A percentile compares a stretch with the other conserved stretches of the same genome.
phyloP scores from a whole-genome alignment of 2,888 invertebrate species.

The Penaeus monodon region DNA sequence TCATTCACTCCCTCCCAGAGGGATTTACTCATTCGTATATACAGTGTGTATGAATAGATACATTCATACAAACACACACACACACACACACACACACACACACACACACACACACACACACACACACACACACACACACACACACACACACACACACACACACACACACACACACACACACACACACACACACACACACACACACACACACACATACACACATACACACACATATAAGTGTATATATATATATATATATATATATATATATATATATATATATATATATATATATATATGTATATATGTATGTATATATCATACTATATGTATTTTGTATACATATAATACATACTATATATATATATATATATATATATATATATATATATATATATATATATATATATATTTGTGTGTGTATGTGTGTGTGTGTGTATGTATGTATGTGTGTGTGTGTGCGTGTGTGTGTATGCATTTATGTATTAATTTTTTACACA shows the following conservation, averaged over 20 bases:
- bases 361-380: background rate
- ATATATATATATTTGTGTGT: background rate
- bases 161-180: background rate
- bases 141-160: background rate
- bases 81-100: conserved; percentile 14
- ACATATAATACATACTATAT: background rate
- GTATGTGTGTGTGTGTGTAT: conserved; percentile 25
- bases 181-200: background rate
- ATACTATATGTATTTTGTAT: background rate
- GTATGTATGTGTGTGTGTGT: background rate
- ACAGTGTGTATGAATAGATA: background rate
- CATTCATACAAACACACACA: background rate
- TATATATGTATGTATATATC: conserved; percentile 1
- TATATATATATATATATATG: background rate
- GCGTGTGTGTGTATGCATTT: background rate
- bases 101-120: conserved; percentile 16
- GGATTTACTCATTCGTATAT: too few relatives aligned
- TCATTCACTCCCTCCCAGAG: too few relatives aligned
- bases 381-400: background rate
- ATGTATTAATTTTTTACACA: background rate
- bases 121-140: conserved; percentile 14
- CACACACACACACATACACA: background rate
- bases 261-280: conserved; percentile 11
- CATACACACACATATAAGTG: background rate
- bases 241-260: conserved; percentile 1